Percentiles rank a stretch among this genome's conserved stretches.
These are phyloP conservation scores for Doris montereyensis DNA, from an alignment of 2,888 invertebrate genomes.

Conservation along the genomic window DNA sequence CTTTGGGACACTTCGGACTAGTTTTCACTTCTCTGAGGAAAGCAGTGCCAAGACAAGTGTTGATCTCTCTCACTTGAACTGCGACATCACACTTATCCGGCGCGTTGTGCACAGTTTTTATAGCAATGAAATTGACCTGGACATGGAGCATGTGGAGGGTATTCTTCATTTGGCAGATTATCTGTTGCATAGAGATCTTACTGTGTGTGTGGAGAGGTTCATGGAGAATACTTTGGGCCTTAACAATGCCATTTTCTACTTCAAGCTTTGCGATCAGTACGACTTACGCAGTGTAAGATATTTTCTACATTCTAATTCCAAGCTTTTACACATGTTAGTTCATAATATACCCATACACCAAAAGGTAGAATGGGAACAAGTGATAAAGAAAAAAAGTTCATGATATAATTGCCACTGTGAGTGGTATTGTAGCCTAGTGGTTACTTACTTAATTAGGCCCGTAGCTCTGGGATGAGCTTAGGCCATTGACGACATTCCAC, in stretches of 20 bases:
- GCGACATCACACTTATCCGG: constrained; percentile 6
- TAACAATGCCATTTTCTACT: constrained; percentile 22
- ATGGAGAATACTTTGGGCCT: constrained; percentile 23
- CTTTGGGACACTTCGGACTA: constrained; percentile 28
- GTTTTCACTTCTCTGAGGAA: not conserved
- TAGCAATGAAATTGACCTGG: constrained; percentile 32
- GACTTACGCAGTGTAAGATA: constrained; percentile 21
- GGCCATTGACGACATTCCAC: too few relatives aligned
- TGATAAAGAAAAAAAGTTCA: not conserved
- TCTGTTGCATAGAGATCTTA: constrained; percentile 26
- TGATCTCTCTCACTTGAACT: constrained; percentile 30
- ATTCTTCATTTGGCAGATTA: constrained; percentile 30
- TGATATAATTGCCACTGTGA: too few relatives aligned
- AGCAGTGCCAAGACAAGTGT: not conserved
- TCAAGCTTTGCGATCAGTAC: constrained; percentile 31
- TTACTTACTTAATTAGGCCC: too few relatives aligned
- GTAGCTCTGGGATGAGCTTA: too few relatives aligned
- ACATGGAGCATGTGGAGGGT: constrained; percentile 4
- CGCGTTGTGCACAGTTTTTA: constrained; percentile 36
- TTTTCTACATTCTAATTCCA: not conserved
- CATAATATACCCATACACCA: not conserved
- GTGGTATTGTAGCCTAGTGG: too few relatives aligned
- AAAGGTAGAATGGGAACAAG: not conserved
- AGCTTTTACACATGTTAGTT: not conserved
- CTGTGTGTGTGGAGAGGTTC: constrained; percentile 17